These are phyloP conservation scores for Crotophaga sulcirostris DNA, from an alignment of 2,113 vertebrate genomes.

Conservation along the genomic window DNA sequence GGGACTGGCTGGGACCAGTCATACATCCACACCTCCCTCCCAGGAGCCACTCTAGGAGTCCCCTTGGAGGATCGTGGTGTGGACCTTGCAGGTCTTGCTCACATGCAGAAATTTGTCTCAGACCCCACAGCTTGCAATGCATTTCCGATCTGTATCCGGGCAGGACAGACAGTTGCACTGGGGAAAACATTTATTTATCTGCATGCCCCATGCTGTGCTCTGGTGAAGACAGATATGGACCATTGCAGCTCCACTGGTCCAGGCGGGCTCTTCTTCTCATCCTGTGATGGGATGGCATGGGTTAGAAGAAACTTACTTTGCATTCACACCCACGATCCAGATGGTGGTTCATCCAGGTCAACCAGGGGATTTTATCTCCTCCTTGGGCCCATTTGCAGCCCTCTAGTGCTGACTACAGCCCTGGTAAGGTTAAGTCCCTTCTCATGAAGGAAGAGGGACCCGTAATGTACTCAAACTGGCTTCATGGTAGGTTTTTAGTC, in stretches of 20 bases:
- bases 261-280: not conserved
- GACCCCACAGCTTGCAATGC: not conserved
- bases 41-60: not conserved
- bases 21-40: rapidly evolving
- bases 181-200: not conserved
- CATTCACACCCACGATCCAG: not conserved
- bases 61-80: rapidly evolving
- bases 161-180: not conserved
- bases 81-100: rapidly evolving
- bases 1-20: not conserved
- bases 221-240: not conserved
- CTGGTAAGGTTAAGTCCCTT: not conserved
- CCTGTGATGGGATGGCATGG: not conserved
- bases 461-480: not conserved
- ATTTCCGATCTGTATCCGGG: rapidly evolving
- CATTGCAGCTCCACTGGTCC: not conserved
- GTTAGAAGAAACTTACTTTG: not conserved
- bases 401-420: not conserved
- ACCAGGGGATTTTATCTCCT: not conserved
- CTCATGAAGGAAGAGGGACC: not conserved
- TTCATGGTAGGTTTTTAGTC: not conserved
- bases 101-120: not conserved
- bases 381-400: not conserved
- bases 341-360: not conserved
- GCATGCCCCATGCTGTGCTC: not conserved